Evolutionary conservation across 2,797 vertebrate genomes (phyloP).

Genomic region (Parauchenoglanis ngamensis): DNA sequence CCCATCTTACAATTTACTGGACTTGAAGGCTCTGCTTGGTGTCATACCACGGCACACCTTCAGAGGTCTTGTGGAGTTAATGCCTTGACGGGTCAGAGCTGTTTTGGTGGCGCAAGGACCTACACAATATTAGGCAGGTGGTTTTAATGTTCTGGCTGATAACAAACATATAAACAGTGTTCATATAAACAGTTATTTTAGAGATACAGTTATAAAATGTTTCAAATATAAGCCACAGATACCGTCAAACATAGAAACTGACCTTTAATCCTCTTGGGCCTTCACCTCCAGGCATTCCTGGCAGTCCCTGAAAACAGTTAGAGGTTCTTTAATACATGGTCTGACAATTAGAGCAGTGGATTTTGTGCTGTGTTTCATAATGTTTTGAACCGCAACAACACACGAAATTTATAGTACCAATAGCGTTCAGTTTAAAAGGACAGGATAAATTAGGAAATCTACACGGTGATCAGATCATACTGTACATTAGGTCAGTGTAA

Average conservation of each 20-base stretch:
- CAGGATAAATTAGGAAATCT: no score
- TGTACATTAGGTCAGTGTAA: constrained; percentile 14
- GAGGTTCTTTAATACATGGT: neutral
- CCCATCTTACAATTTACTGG: no score
- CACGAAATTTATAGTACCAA: neutral
- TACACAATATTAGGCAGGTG: no score
- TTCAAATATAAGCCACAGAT: neutral
- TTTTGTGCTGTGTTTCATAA: neutral
- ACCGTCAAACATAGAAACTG: constrained; percentile 39
- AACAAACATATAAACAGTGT: no score
- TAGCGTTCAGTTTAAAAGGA: neutral
- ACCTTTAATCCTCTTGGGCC: constrained; percentile 88
- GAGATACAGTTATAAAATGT: neutral
- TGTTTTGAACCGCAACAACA: neutral
- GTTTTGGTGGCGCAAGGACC: no score
- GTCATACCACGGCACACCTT: no score
- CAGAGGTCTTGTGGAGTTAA: no score
- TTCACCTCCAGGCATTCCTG: constrained; percentile 85
- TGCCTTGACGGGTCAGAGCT: no score
- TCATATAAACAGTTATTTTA: neutral
- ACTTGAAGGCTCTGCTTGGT: no score
- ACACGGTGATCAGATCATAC: neutral
- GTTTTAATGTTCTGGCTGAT: neutral
- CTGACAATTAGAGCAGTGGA: neutral
- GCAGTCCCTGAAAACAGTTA: constrained; percentile 79